Conservation (phyloP, 2,113 vertebrate genomes). For the Muntiacus reevesi region DNA sequence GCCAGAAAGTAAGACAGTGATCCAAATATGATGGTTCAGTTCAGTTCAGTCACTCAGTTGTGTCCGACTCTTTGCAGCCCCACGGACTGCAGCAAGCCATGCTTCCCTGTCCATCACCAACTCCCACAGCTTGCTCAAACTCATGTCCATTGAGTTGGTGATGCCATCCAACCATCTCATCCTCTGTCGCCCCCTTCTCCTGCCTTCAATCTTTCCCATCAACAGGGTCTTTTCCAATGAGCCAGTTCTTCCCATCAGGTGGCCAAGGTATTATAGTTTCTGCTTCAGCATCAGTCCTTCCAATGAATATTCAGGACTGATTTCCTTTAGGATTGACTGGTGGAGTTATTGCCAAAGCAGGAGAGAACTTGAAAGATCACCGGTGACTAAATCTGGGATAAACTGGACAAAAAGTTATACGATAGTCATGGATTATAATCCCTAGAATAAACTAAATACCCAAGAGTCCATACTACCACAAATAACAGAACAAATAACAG, state of each 20-base stretch:
- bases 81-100: fast-evolving
- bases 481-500: background rate
- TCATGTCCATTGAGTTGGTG: background rate
- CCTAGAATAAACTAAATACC: background rate
- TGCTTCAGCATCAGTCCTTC: background rate
- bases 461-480: background rate
- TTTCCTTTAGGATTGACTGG: background rate
- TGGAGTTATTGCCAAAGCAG: background rate
- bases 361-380: background rate
- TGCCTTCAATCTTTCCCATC: background rate
- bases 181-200: background rate
- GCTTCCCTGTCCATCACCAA: background rate
- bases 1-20: background rate
- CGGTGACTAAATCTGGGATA: background rate
- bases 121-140: background rate
- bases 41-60: background rate
- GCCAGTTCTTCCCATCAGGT: background rate
- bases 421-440: no score
- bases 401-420: background rate
- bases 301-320: background rate
- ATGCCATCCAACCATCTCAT: background rate
- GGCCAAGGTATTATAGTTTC: background rate
- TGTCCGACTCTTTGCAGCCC: background rate
- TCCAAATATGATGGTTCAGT: background rate
- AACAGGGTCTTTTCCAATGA: background rate